Percentiles rank a stretch among this genome's conserved stretches.
These are phyloP conservation scores for Discoglossus pictus DNA, from an alignment of 2,797 vertebrate genomes.

Conservation along the genomic window DNA sequence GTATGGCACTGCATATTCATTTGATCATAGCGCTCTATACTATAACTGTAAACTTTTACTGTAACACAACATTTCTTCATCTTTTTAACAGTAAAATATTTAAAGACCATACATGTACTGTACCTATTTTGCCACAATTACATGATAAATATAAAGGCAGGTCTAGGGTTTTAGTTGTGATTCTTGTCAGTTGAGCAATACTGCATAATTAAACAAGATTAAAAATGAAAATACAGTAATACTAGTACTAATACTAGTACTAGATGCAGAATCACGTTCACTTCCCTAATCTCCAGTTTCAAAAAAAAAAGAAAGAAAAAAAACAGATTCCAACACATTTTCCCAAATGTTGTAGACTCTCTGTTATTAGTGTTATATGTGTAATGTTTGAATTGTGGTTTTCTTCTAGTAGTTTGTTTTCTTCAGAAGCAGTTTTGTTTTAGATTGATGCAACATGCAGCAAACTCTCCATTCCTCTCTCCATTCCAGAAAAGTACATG, in stretches of 20 bases:
- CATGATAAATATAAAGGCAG: neutral
- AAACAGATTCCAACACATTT: neutral
- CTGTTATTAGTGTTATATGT: too few relatives aligned
- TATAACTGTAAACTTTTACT: too few relatives aligned
- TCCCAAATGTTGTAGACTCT: too few relatives aligned
- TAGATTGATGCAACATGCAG: slow-evolving; percentile 52
- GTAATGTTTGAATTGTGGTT: neutral
- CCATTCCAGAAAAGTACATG: slow-evolving; percentile 25
- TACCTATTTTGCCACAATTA: neutral
- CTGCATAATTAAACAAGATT: slow-evolving; percentile 54
- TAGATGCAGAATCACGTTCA: slow-evolving; percentile 50
- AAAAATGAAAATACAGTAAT: slow-evolving; percentile 42
- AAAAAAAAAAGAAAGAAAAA: too few relatives aligned
- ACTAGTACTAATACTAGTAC: too few relatives aligned
- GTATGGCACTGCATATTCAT: too few relatives aligned
- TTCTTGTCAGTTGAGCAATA: neutral
- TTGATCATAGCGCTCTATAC: too few relatives aligned
- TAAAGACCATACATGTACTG: slow-evolving; percentile 56
- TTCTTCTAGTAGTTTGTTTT: slow-evolving; percentile 27
- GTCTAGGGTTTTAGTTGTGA: neutral
- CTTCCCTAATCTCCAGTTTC: slow-evolving; percentile 51
- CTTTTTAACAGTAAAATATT: too few relatives aligned
- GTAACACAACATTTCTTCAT: too few relatives aligned
- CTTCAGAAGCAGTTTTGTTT: slow-evolving; percentile 28
- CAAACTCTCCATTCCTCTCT: slow-evolving; percentile 51